Evolutionary conservation across 2,113 vertebrate genomes (phyloP).

Genomic region (Mus musculus): GRCm39 chr3:70465001-70465500

Average conservation of each 20-base stretch:
- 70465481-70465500: conserved; percentile 49
- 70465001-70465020: not conserved
- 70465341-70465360: conserved; percentile 64
- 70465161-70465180: conserved; percentile 35
- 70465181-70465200: conserved; percentile 8
- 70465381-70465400: conserved; percentile 62
- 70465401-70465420: not conserved
- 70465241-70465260: conserved; percentile 38
- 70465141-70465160: not conserved
- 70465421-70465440: not conserved
- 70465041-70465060: not conserved
- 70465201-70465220: conserved; percentile 19
- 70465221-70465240: conserved; percentile 32
- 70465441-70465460: conserved; percentile 22
- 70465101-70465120: not conserved
- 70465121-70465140: not conserved
- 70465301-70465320: conserved; percentile 61
- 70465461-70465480: conserved; percentile 51
- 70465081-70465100: not conserved
- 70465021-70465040: not conserved
- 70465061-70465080: conserved; percentile 28
- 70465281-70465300: conserved; percentile 66
- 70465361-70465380: conserved; percentile 56
- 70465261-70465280: conserved; percentile 28
- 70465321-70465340: conserved; percentile 68